Base-by-base conservation (phyloP, 2,888 invertebrate species). In the Clistopyga incitator region DNA sequence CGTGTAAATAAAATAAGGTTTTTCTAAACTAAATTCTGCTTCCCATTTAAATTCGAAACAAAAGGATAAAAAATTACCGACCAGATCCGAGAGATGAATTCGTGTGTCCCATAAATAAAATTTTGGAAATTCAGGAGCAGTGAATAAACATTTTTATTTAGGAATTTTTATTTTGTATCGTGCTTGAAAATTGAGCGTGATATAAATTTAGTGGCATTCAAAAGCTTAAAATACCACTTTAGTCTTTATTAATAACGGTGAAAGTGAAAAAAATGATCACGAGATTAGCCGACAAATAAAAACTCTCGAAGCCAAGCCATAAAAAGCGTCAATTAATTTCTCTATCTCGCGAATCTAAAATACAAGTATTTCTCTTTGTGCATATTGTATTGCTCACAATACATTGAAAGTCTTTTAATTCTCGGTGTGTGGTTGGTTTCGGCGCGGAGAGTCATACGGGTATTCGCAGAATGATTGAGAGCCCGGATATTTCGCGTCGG, bases 401-500 rank as follows among this genome's bases (percentile, higher is more conserved):
- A 61, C 29, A 61, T 38, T 38, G 2, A 20, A 64, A 64, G 29
- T 68, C 29, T 68, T 68, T 68, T 50, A 50, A 68, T 68, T 50
- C 29, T 23, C 50, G 25, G 11, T n/a, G 15, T 25, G 18, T 18
- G 47, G 11, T 29, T 25, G 18, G 25, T 50, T 52, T 29, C 23
- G 23, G 1, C 45, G 25, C 6, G 42, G n/a, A 47, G n/a, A 13
- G 15, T 38, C 20, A 20, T 42, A 18, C 68, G 47, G 11, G 47
- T 34, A 29, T 18, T 29, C 50, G 11, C 29, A 50, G 68, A 11
- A 50, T 68, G 68, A 68, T 68, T 29, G 68, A 68, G 50, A 68
- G 68, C 50, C 68, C 68, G 68, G 68, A 68, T 50, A 68, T 68
- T 50, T 52, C 18, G 50, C 68, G 68, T 29, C n/a, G 50, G 47